Evolutionary conservation across 30 jellyfish, hydroid and myxozoan genomes (phyloP).

Genomic region (Mastigias papua): DNA sequence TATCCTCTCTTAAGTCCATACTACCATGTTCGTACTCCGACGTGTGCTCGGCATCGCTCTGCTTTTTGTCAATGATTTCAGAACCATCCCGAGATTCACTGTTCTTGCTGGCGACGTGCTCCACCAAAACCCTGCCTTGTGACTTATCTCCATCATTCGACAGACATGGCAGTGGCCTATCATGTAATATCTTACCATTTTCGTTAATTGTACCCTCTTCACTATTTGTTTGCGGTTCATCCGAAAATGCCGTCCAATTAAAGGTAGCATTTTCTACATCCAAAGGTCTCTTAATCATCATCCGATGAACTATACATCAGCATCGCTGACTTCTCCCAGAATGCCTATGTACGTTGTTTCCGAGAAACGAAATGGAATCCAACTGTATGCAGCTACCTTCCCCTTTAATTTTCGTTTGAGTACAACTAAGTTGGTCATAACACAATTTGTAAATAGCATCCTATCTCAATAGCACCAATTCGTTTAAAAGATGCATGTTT

Average conservation of each 20-base stretch:
- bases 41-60: neutral
- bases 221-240: neutral
- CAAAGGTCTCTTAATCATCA: slow-evolving; percentile 1
- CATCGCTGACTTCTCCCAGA: neutral
- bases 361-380: neutral
- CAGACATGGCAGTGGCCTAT: neutral
- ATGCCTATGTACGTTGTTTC: neutral
- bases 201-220: neutral
- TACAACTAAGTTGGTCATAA: no score
- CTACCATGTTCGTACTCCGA: neutral
- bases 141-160: neutral
- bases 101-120: neutral
- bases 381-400: neutral
- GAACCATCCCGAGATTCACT: neutral
- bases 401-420: no score
- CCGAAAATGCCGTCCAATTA: slow-evolving; percentile 6
- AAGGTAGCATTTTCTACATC: neutral
- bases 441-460: no score
- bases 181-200: neutral
- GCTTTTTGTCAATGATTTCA: neutral
- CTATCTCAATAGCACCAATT: no score
- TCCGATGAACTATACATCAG: neutral
- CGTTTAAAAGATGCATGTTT: no score
- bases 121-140: neutral
- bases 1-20: neutral